Base-by-base conservation (phyloP, 2,113 vertebrate genomes). In the Calcarius ornatus region DNA sequence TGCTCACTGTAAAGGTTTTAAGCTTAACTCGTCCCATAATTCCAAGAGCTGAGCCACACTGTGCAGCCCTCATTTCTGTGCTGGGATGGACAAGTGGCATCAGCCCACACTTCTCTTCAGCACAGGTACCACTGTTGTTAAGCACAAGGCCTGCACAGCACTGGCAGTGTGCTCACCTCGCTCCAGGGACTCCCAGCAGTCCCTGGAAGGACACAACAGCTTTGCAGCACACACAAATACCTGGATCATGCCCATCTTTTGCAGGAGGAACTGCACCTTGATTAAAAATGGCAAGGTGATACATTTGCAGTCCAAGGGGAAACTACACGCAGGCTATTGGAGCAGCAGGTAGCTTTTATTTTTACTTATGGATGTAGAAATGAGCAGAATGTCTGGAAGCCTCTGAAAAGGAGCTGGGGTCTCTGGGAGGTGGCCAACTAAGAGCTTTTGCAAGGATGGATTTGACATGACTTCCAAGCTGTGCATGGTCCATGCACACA, bases 161-260 rank as follows among this genome's bases (percentile, higher is more conserved):
- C 54, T 12, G 35, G 47, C 7, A 1, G 10, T 0, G 30, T 0
- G 0, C 51, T 3, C 20, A 17, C n/a, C 43, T 25, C 0, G 0
- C 54, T 64, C 27, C 53, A 33, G 30, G 53, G 24, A 40, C 43
- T 54, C 33, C 38, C 0, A 3, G 8, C 4, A 10, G 15, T 30
- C 48, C 60, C 53, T 42, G 61, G 25, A 63, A 93, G 48, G 70
- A 47, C 33, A 23, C 20, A 31, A 23, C 48, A 70, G n/a, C 56
- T 70, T 57, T 21, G n/a, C 33, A 72, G 53, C 15, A 31, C 0
- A 1, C 31, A 35, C 68, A 38, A 45, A 37, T 10, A 54, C 21
- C 30, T 2, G 5, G 30, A 70, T 30, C 30, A 17, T 54, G 42
- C 53, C 21, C 18, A 21, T 9, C 53, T 65, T 61, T 19, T 28